Base-by-base conservation (phyloP, 2,888 invertebrate species). In the Hipparchia semele region DNA sequence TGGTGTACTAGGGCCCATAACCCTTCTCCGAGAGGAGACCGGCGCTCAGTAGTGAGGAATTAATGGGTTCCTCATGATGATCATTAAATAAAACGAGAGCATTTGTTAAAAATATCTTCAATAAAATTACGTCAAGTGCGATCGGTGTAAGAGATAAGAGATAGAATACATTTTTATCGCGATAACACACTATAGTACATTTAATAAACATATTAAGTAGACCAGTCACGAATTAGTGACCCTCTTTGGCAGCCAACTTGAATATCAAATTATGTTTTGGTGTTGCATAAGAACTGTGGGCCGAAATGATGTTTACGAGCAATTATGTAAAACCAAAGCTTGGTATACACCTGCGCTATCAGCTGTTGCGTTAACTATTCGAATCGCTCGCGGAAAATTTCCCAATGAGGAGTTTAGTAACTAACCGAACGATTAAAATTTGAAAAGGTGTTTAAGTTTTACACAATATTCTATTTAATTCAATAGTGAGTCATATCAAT, bases 321-420 rank as follows among this genome's bases (percentile, higher is more conserved):
- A 90, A 91, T 92, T 92, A 93, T 91, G 91, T 92, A 92, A 92
- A 91, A 87, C 84, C 83, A 88, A 64, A 64, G 62, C 62, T 49
- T 62, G 39, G 70, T 70, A 70, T 56, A 70, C 70, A 70, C 62
- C 70, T 70, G 61, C 62, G 70, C 62, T 23, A 23, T 46, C 10
- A 39, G 39, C 39, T 54, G 10, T 64, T 62, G 69, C 69, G 61
- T 59, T 45, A 67, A 6, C 53, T 54, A 66, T 46, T 67, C 46
- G n/a, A 58, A 56, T 58, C 9, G 67, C 13, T 67, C 46, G 65
- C 65, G 65, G 65, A 65, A 65, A 65, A 65, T 65, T 65, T 65
- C 65, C 6, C 10, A 65, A 53, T 13, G 46, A 7, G 46, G 33
- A 65, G 53, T 53, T 65, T 65, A 53, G 53, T 33, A 65, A 65